phyloP scores from a whole-genome alignment of 1,140 invertebrate genomes.

The Nylanderia fulva region DNA sequence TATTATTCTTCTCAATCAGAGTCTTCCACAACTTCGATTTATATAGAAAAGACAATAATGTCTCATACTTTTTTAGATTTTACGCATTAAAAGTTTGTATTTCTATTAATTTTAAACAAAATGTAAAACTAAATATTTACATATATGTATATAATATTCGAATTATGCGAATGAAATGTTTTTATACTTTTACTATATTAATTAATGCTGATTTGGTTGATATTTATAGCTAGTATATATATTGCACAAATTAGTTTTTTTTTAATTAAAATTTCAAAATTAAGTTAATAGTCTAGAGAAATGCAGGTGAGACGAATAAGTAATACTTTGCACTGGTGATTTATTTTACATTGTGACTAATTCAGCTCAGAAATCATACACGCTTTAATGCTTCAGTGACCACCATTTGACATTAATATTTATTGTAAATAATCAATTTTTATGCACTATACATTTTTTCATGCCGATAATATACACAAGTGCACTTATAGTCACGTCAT shows the following conservation, averaged over 20 bases:
- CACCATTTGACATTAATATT: conserved; percentile 29
- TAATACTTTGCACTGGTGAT: neutral
- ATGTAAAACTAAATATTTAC: conserved; percentile 1
- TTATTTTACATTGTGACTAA: conserved; percentile 23
- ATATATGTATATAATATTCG: conserved; percentile 10
- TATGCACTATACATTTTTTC: conserved; percentile 44
- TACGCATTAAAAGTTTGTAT: conserved; percentile 24
- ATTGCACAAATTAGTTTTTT: neutral
- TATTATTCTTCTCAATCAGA: conserved; percentile 54
- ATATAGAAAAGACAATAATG: conserved; percentile 68
- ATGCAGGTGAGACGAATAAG: neutral
- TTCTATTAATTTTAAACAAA: neutral
- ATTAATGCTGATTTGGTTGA: neutral
- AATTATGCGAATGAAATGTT: neutral
- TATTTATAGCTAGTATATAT: neutral
- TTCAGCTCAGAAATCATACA: neutral
- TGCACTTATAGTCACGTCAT: conserved; percentile 58
- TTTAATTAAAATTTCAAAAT: neutral
- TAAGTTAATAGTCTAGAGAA: neutral
- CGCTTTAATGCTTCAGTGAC: conserved; percentile 36
- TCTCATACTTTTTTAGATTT: conserved; percentile 52
- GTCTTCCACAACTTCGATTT: conserved; percentile 59
- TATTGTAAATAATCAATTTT: conserved; percentile 55
- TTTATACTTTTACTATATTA: conserved; percentile 3
- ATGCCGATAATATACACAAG: conserved; percentile 53